These are phyloP conservation scores for Tiliqua scincoides DNA, from an alignment of 2,113 vertebrate species.

Conservation along the genomic window DNA sequence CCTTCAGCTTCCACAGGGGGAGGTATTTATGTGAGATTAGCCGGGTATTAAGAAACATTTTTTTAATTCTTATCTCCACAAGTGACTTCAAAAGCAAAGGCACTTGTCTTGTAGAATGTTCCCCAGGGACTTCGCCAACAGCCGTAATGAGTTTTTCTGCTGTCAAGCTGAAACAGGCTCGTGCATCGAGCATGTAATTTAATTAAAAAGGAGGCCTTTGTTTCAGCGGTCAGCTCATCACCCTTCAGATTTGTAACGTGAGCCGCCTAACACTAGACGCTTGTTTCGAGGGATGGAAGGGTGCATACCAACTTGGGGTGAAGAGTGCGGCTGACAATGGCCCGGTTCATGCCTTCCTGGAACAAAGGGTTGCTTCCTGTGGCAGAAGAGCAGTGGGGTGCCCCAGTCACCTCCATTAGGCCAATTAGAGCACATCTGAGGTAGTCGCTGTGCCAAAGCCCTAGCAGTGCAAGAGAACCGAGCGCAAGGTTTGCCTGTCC, in stretches of 20 bases:
- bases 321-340: background rate
- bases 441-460: too few relatives aligned
- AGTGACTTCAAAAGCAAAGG: background rate
- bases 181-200: background rate
- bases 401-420: too few relatives aligned
- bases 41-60: conserved; percentile 10
- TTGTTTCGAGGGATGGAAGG: background rate
- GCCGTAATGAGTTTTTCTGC: background rate
- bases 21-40: conserved; percentile 2
- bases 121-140: background rate
- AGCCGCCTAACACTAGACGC: background rate
- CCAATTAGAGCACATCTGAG: background rate
- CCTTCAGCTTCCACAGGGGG: background rate
- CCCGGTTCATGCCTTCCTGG: background rate
- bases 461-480: background rate
- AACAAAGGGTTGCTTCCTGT: background rate
- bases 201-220: background rate
- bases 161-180: background rate
- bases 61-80: background rate
- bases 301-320: background rate
- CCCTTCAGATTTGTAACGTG: background rate
- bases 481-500: background rate
- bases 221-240: background rate
- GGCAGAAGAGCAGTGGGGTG: too few relatives aligned
- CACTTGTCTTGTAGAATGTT: conserved; percentile 23